Evolutionary conservation across 2,888 invertebrate species (phyloP), one percentile per base, ranked within the genome.

Genomic region (Leptinotarsa haldemani): DNA sequence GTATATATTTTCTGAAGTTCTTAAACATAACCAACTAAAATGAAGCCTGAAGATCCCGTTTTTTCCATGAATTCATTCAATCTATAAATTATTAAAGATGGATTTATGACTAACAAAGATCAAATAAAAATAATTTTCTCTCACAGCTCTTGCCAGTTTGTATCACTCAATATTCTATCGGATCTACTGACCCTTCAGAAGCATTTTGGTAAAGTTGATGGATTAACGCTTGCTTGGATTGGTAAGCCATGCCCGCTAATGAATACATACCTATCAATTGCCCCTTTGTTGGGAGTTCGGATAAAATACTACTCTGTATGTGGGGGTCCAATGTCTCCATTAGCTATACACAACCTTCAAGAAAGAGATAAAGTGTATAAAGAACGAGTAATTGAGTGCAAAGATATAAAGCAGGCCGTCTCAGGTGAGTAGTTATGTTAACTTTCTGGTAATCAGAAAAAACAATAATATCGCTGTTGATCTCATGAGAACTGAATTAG

Each of bases 121-220:
- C 16, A 15, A 30, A 46, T 30, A 7, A 40, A 15, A 40, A 61
- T 1, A 4, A 61, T n/a, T n/a, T 22, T 52, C 16, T 63, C 7
- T 67, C 48, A 15, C 64, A 75, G 75, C 48, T 75, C 73, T 1
- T 75, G 75, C 68, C 66, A 66, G 30, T 75, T 72, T 25, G 40
- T 72, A 13, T 47, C 65, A 22, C 64, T 75, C 12, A 69, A 72
- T n/a, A 53, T 68, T 70, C 70, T 75, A 40, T 70, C 73, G 15
- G 72, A 73, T 13, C 61, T 75, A 16, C 58, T 75, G 50, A 75
- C 75, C 4, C 18, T 75, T 22, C 67, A 73, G 63, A 64, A 75
- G 50, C 70, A 75, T 64, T 75, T 75, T 69, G 67, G 65, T 9
- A 70, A 18, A 63, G 20, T 75, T 53, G 50, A 75, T n/a, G 75